Base-by-base conservation (phyloP, 2,797 vertebrate genomes). In the Gymnoscopelus braueri region DNA sequence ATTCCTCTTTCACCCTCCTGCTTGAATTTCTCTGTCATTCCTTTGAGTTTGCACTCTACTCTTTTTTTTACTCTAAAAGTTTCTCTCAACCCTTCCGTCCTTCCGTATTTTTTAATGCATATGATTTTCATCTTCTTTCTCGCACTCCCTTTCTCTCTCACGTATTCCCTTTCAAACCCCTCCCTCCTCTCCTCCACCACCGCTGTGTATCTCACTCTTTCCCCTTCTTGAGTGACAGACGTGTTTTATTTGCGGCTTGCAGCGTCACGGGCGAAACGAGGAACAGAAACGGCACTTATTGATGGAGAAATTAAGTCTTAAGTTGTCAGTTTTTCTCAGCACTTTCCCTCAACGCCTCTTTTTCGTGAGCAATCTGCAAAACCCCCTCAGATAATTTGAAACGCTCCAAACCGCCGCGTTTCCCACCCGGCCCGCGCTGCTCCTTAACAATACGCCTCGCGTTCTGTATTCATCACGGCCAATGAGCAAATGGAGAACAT, bases 391-490 rank as follows among this genome's bases (percentile, higher is more conserved):
- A 67, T 79, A 58, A 84, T 85, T 78, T 78, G 12, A 75, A 88
- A 83, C 73, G 68, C 70, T 79, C 50, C 32, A 72, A 72, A 78
- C 59, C 60, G 49, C 67, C 75, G 67, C 26, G 4, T 81, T 75
- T 35, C 32, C 3, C 26, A 3, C 26, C 26, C 26, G 26, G 32
- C 32, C 32, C 32, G 32, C 32, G 5, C 56, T 78, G 66, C 62
- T 49, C 60, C 78, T 14, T 1, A 15, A 55, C 66, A 71, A 54
- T 57, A 59, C 32, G 14, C 15, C 50, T 74, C 67, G 77, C 79
- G 59, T 78, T 81, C 74, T 53, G 48, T 64, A 91, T 90, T 87
- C 60, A 88, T 91, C 90, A 87, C 68, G 69, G 15, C 70, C 77
- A 79, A 57, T 76, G 78, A 81, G 84, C 63, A 89, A 60, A 23